These are phyloP conservation scores for Pardalotus punctatus DNA, from an alignment of 2,113 vertebrate species.

Conservation along the genomic window DNA sequence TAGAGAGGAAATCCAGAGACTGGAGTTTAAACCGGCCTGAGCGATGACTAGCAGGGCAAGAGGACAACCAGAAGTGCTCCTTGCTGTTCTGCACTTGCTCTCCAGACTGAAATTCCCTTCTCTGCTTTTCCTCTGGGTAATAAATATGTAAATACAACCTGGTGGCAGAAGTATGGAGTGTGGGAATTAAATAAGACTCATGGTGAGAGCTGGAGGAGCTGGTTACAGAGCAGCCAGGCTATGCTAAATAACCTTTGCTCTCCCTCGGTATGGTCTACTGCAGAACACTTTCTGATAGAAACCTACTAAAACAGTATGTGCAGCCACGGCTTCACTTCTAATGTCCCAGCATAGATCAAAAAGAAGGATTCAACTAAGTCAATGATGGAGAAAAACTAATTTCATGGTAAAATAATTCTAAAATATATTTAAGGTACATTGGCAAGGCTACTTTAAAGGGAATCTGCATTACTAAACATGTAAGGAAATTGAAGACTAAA, in stretches of 20 bases:
- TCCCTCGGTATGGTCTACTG: background rate
- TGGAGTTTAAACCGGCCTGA: background rate
- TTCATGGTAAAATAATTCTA: constrained; percentile 87
- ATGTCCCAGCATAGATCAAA: constrained; percentile 78
- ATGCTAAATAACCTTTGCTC: constrained; percentile 1
- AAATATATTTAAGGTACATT: constrained; percentile 80
- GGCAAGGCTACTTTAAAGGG: constrained; percentile 73
- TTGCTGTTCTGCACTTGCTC: background rate
- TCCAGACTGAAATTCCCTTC: background rate
- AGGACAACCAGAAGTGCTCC: background rate
- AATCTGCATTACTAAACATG: constrained; percentile 78
- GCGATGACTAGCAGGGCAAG: background rate
- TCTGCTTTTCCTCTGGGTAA: background rate
- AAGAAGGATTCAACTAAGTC: constrained; percentile 75
- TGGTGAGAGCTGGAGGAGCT: background rate
- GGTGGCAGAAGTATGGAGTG: background rate
- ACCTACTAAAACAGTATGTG: constrained; percentile 58
- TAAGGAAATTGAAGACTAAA: constrained; percentile 68
- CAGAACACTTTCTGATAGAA: constrained; percentile 52
- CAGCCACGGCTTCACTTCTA: constrained; percentile 69
- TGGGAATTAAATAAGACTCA: constrained; percentile 31
- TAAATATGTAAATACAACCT: constrained; percentile 40
- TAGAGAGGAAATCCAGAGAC: background rate
- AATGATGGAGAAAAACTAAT: constrained; percentile 84
- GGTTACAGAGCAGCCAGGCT: background rate